phyloP scores from a whole-genome alignment of 2,888 invertebrate species.

The Tetropium fuscum region DNA sequence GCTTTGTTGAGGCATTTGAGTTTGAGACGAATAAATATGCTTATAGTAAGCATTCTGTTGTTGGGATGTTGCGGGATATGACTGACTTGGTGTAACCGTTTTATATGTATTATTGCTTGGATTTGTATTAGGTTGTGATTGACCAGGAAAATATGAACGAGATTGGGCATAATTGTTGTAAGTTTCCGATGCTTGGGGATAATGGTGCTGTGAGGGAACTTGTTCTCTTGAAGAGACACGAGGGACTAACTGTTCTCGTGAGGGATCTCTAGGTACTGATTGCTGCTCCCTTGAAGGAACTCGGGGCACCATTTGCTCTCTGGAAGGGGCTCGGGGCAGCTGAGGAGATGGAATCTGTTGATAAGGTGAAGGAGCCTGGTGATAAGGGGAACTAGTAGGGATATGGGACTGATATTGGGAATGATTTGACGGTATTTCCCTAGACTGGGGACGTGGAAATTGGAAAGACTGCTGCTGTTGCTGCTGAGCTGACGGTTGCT shows the following conservation, averaged over 20 bases:
- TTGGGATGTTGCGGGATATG: slow-evolving; percentile 31
- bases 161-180: slow-evolving; percentile 45
- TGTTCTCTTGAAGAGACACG: slow-evolving; percentile 45
- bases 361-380: slow-evolving; percentile 41
- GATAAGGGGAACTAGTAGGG: slow-evolving; percentile 31
- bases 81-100: slow-evolving; percentile 31
- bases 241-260: slow-evolving; percentile 41
- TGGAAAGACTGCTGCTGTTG: slow-evolving; percentile 52
- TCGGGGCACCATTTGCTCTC: slow-evolving; percentile 43
- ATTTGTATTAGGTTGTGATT: slow-evolving; percentile 45
- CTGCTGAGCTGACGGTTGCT: slow-evolving; percentile 21
- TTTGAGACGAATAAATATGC: slow-evolving; percentile 41
- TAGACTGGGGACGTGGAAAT: slow-evolving; percentile 52
- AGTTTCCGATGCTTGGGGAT: slow-evolving; percentile 39
- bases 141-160: slow-evolving; percentile 50
- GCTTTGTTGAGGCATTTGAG: slow-evolving; percentile 28
- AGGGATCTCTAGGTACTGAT: slow-evolving; percentile 36
- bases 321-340: slow-evolving; percentile 41
- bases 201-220: slow-evolving; percentile 29
- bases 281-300: slow-evolving; percentile 41
- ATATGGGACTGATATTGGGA: slow-evolving; percentile 49
- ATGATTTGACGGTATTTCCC: slow-evolving; percentile 49
- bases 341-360: slow-evolving; percentile 42
- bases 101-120: slow-evolving; percentile 41
- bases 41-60: slow-evolving; percentile 41